Base-by-base conservation (phyloP, 2,888 invertebrate genomes). In the Microctonus brassicae region DNA sequence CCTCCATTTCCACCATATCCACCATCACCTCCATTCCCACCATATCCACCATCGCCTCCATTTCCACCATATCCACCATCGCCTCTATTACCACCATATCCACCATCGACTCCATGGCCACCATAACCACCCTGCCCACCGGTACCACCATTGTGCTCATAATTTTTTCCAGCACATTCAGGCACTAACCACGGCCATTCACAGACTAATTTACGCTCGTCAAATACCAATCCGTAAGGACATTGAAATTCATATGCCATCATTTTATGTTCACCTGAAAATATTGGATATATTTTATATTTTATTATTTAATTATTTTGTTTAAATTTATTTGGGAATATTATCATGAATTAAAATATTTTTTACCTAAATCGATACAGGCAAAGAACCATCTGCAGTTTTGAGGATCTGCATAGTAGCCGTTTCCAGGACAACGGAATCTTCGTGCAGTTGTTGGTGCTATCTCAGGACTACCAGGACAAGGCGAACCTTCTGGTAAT, bases 321-420 rank as follows among this genome's bases (percentile, higher is more conserved):
- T 29, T 29, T 5, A 5, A 7, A 29, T 42, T 26, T 29, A n/a
- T n/a, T n/a, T n/a, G n/a, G n/a, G n/a, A n/a, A n/a, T n/a, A n/a
- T n/a, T 7, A 1, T 9, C 2, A 53, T 10, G 1, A 3, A 53
- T 22, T 10, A 2, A 11, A 55, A 52, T 34, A 57, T 36, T 91
- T 84, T 80, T 89, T 90, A 79, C 93, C 93, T 82, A 93, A 92
- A 85, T 94, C 93, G 70, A 93, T 88, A 82, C 95, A 95, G 26
- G 94, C 94, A 87, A 94, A 94, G 90, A 95, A 95, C 94, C 94
- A 94, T 70, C 94, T 91, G 77, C 94, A 94, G 87, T 95, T 94
- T 84, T 93, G 93, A 0, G 94, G 94, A 85, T 95, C 94, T 0
- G 93, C 93, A 82, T 93, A 94, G 84, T 94, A 95, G 72, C 94